Conservation (phyloP, 1,140 invertebrate species). For the Frieseomelitta varia region DNA sequence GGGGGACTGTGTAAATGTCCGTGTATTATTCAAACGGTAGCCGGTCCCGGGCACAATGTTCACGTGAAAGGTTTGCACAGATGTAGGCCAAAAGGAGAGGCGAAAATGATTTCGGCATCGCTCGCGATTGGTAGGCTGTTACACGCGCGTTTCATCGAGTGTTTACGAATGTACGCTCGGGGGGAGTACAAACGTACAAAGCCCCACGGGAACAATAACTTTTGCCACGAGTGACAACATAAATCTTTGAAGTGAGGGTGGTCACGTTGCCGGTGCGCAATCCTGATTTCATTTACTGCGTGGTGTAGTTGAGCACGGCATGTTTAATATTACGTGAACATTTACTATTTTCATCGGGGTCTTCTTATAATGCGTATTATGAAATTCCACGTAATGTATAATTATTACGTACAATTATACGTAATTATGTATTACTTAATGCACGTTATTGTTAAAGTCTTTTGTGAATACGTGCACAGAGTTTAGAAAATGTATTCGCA, state of each 20-base stretch:
- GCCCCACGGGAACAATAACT: conserved; percentile 36
- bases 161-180: conserved; percentile 16
- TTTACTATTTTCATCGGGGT: too few relatives aligned
- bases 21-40: background rate
- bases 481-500: too few relatives aligned
- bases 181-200: background rate
- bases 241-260: conserved; percentile 11
- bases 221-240: conserved; percentile 24
- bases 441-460: too few relatives aligned
- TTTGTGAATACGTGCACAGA: too few relatives aligned
- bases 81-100: background rate
- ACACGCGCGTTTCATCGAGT: background rate
- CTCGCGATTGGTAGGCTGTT: background rate
- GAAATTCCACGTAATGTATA: too few relatives aligned
- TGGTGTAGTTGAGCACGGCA: too few relatives aligned
- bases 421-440: too few relatives aligned
- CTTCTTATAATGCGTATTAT: too few relatives aligned
- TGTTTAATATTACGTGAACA: too few relatives aligned
- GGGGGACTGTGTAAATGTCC: background rate
- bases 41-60: background rate
- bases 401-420: too few relatives aligned
- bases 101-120: background rate
- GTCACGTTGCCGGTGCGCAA: too few relatives aligned
- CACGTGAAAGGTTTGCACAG: background rate
- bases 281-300: too few relatives aligned